Base-by-base conservation (phyloP, 2,888 invertebrate species). In the Lithophane leautieri region DNA sequence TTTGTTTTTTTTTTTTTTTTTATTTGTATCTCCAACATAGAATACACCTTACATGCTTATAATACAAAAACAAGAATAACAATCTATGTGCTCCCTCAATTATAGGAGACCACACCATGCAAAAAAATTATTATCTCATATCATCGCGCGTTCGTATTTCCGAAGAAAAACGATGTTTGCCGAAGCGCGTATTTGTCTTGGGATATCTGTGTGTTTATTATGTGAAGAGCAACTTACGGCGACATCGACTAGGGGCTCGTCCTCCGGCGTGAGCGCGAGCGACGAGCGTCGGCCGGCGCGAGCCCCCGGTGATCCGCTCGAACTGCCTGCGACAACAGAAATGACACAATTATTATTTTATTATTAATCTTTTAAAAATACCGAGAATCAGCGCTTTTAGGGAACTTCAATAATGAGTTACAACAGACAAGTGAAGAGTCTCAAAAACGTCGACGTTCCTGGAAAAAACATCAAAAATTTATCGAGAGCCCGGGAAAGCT, bases 251-350 rank as follows among this genome's bases (percentile, higher is more conserved):
- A 97, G 94, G 25, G 97, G 97, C 91, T 98, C 98, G 92, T 98
- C 98, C 93, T 98, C 98, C 4, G 98, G 97, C 73, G 98, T 98
- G 73, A 97, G 95, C 54, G 97, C 97, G 73, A 98, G 95, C 40
- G 98, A 98, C 85, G 97, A 97, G 91, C 97, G 97, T 85, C 97
- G 97, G 73, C 97, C 97, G 3, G 97, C 95, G 92, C 97, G 97
- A 75, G 97, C 97, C 87, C 97, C 97, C 83, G 97, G 97, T 75
- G 97, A 97, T 73, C 97, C 97, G 88, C 97, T 96, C 79, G 96
- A 96, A 84, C 96, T 96, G 88, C 96, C 96, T 96, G 94, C 60
- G 54, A 85, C 89, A 90, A 96, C 7, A 95, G 80, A 83, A 86
- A 82, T 7, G 22, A 60, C 6, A 61, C 6, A 14, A 42, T 54